These are phyloP conservation scores for Silurus glanis DNA, from an alignment of 2,113 vertebrate genomes.

Conservation along the genomic window DNA sequence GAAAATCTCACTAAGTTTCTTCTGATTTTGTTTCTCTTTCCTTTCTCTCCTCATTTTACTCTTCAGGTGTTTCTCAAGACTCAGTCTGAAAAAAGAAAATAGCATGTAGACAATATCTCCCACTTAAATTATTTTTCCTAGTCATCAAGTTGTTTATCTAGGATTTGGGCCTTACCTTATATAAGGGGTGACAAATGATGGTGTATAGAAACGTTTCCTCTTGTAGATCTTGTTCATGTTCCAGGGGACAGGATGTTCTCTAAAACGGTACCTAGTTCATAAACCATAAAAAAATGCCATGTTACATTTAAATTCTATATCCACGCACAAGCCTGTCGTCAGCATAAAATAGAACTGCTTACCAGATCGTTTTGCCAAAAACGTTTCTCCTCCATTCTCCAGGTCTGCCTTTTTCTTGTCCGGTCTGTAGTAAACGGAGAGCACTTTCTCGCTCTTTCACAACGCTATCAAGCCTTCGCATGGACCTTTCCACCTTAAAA, in stretches of 20 bases:
- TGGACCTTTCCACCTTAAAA: constrained; percentile 81
- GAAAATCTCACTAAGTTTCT: constrained; percentile 72
- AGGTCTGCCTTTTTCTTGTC: constrained; percentile 83
- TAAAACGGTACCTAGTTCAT: constrained; percentile 82
- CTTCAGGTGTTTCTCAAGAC: constrained; percentile 76
- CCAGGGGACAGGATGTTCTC: constrained; percentile 92
- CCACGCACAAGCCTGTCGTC: background rate
- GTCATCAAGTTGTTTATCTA: background rate
- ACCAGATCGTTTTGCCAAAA: constrained; percentile 88
- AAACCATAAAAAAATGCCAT: background rate
- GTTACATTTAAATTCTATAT: background rate
- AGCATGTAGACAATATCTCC: background rate
- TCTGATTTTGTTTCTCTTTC: constrained; percentile 60
- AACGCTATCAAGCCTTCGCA: constrained; percentile 83
- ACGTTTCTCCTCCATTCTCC: constrained; percentile 86
- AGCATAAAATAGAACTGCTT: background rate
- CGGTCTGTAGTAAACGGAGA: constrained; percentile 88
- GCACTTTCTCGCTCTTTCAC: constrained; percentile 85
- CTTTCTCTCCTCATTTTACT: constrained; percentile 57
- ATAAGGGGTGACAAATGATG: constrained; percentile 78
- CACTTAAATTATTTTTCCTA: background rate
- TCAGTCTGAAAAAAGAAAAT: constrained; percentile 74
- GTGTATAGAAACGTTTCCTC: constrained; percentile 81
- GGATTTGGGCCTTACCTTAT: constrained; percentile 75
- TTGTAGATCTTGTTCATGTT: constrained; percentile 85